A percentile compares a stretch with the other conserved stretches of the same genome.
Conservation (phyloP, 1,140 invertebrate genomes). For the Mactra quadrangularis region DNA sequence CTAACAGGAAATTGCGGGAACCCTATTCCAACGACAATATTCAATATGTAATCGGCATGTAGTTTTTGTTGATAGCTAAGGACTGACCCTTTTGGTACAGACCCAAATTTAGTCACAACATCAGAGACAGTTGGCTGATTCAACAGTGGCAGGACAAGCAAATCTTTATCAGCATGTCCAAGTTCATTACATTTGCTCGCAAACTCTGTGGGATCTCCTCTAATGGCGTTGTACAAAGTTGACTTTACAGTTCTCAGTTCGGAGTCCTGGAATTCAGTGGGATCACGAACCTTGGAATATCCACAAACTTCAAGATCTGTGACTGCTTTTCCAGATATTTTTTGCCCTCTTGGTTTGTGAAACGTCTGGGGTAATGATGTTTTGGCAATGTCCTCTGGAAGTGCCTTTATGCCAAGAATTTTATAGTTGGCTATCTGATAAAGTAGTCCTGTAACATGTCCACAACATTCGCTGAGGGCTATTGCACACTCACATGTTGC, state of each 20-base stretch:
- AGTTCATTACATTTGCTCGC: neutral
- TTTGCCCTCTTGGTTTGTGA: constrained; percentile 54
- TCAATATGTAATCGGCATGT: constrained; percentile 29
- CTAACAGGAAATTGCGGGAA: constrained; percentile 49
- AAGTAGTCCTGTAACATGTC: constrained; percentile 37
- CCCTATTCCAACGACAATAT: constrained; percentile 26
- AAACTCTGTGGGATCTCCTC: neutral
- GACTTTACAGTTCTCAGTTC: constrained; percentile 34
- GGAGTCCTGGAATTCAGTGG: neutral
- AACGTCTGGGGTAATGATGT: constrained; percentile 60
- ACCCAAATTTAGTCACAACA: constrained; percentile 54
- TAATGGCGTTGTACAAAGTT: constrained; percentile 57
- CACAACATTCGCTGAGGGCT: constrained; percentile 34
- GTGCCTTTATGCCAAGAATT: neutral
- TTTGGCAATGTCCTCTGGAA: constrained; percentile 60
- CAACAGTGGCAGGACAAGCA: constrained; percentile 21
- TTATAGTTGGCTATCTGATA: constrained; percentile 44
- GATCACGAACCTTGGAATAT: constrained; percentile 27
- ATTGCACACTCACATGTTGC: constrained; percentile 53
- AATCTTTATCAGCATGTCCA: neutral
- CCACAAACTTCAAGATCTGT: constrained; percentile 32
- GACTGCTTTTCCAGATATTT: constrained; percentile 23
- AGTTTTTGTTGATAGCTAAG: constrained; percentile 61
- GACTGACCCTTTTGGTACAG: constrained; percentile 22
- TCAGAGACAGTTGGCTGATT: neutral